Percentiles rank a stretch among this genome's conserved stretches.
phyloP scores from a whole-genome alignment of 2,888 invertebrate species.

The Patella depressa region DNA sequence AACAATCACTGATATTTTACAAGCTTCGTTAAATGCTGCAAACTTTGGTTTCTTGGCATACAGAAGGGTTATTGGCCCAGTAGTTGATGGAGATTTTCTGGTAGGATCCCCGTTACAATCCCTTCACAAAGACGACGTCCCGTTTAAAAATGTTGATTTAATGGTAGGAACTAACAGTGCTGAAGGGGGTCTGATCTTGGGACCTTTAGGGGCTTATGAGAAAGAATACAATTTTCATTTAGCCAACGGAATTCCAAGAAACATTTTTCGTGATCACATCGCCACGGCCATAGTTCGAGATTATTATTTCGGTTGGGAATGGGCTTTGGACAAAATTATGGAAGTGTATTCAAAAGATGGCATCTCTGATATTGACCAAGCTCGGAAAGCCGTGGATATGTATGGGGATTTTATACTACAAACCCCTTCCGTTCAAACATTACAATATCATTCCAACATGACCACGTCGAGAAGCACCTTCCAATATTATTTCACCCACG shows the following conservation, averaged over 20 bases:
- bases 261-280: constrained; percentile 27
- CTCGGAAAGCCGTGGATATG: constrained; percentile 23
- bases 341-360: constrained; percentile 10
- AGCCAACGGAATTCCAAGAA: constrained; percentile 23
- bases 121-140: constrained; percentile 22
- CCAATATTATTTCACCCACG: constrained; percentile 29
- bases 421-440: constrained; percentile 25
- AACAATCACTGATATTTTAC: constrained; percentile 14
- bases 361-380: constrained; percentile 21
- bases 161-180: constrained; percentile 29
- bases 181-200: constrained; percentile 25
- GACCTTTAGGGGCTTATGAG: constrained; percentile 23
- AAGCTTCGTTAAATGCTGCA: constrained; percentile 20
- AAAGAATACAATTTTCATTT: constrained; percentile 19
- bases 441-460: constrained; percentile 18
- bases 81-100: constrained; percentile 28
- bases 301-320: constrained; percentile 21
- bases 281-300: constrained; percentile 25
- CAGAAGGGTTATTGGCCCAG: constrained; percentile 28
- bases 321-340: constrained; percentile 3
- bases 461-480: constrained; percentile 8
- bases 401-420: constrained; percentile 36
- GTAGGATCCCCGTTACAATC: constrained; percentile 13
- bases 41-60: neutral
- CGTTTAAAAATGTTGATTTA: constrained; percentile 26